Conservation (phyloP, 2,797 vertebrate genomes). For the Centropyge bicolor region DNA sequence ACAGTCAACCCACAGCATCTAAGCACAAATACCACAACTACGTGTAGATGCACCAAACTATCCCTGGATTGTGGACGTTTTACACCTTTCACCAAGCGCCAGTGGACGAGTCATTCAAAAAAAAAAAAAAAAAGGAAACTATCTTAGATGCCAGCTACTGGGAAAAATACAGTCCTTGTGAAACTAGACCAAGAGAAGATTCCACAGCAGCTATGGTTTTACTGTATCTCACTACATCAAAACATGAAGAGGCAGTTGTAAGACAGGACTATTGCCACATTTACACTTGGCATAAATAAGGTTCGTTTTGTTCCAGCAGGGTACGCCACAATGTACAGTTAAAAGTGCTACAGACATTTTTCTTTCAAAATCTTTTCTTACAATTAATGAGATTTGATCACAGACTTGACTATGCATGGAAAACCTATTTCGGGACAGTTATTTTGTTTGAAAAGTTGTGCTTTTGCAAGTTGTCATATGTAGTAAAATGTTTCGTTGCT, state of each 20-base stretch:
- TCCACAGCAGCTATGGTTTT: neutral
- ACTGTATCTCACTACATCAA: neutral
- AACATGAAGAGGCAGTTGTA: neutral
- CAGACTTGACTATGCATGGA: neutral
- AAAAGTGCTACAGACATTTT: neutral
- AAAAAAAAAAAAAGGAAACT: neutral
- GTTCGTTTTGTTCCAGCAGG: neutral
- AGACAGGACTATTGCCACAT: neutral
- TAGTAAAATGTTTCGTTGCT: neutral
- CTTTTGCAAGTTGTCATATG: neutral
- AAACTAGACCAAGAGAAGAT: neutral
- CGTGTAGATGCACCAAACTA: neutral
- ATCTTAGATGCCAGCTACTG: neutral
- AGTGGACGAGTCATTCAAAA: slow-evolving; percentile 4
- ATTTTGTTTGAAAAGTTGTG: neutral
- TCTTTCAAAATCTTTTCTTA: neutral
- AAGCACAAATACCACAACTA: neutral
- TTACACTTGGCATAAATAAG: neutral
- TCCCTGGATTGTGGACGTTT: slow-evolving; percentile 12
- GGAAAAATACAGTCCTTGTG: neutral
- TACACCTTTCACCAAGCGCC: neutral
- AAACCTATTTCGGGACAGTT: neutral
- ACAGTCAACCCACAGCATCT: neutral
- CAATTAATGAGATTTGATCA: neutral
- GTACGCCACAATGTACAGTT: neutral